phyloP scores from a whole-genome alignment of 1,140 invertebrate genomes.

The Danaus plexippus region DNA sequence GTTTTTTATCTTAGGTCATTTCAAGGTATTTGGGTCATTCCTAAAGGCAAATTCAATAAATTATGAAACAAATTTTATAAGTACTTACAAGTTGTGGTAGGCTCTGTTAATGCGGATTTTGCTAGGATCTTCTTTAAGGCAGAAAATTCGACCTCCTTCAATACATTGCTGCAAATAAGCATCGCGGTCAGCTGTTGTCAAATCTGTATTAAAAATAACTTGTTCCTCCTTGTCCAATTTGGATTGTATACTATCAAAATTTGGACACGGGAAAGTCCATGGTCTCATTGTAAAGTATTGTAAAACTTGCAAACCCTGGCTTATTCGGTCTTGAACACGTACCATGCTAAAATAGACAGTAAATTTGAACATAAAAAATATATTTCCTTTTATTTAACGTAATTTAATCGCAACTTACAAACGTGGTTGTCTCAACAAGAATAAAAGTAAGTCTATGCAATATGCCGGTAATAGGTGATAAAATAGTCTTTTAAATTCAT shows the following conservation, averaged over 20 bases:
- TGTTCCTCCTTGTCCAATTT: slow-evolving; percentile 74
- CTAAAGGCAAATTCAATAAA: no score
- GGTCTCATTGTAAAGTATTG: slow-evolving; percentile 82
- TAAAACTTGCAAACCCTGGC: slow-evolving; percentile 71
- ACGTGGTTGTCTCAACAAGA: slow-evolving; percentile 74
- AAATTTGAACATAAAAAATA: no score
- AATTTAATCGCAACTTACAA: slow-evolving; percentile 65
- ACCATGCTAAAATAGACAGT: slow-evolving; percentile 62
- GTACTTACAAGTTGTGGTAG: slow-evolving; percentile 59
- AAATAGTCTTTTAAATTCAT: slow-evolving; percentile 73
- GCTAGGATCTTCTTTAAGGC: slow-evolving; percentile 49
- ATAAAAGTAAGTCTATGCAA: slow-evolving; percentile 73
- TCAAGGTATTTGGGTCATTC: no score
- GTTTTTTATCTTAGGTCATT: no score
- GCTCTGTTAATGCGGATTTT: slow-evolving; percentile 37
- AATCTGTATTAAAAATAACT: slow-evolving; percentile 73
- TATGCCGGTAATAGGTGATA: slow-evolving; percentile 77
- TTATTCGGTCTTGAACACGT: slow-evolving; percentile 69
- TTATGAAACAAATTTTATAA: background rate
- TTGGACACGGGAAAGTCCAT: slow-evolving; percentile 75
- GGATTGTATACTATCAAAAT: slow-evolving; percentile 69
- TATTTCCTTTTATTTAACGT: no score
- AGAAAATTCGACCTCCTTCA: slow-evolving; percentile 50
- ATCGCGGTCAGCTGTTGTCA: slow-evolving; percentile 48
- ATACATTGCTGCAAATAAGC: slow-evolving; percentile 46